Base-by-base conservation (phyloP, 2,113 vertebrate species). In the Cyanoderma ruficeps region DNA sequence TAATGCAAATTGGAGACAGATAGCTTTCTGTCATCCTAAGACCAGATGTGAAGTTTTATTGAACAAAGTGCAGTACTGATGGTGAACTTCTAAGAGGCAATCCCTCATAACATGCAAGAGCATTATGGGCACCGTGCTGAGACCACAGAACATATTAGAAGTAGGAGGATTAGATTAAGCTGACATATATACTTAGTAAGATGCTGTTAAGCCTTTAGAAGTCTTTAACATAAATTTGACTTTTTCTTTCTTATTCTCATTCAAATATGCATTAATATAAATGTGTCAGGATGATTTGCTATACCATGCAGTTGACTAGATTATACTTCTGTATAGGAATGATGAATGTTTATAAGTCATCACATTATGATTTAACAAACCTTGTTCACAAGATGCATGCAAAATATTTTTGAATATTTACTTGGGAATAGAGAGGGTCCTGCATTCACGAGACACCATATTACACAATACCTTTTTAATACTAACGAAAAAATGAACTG, bases 171-270 rank as follows among this genome's bases (percentile, higher is more conserved):
- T 97, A 96, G 91, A 82, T 95, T 97, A 97, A 97, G 95, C 94
- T 97, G 96, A 97, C 96, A 97, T 96, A 95, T 86, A 94, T 96
- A 96, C 93, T 97, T 97, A 97, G 93, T 97, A 97, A 92, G 89
- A 97, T 92, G 87, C 81, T 96, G 88, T 88, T 97, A 97, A 90
- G 90, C 88, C 75, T 94, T 95, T 96, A 95, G 95, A 97, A 96
- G 95, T 95, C 69, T 96, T 97, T 97, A 96, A 95, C 96, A 97
- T 97, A 97, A 96, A 97, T 97, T 97, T 97, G 83, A 76, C 95
- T 97, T 83, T 96, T 97, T 96, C 90, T 96, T 95, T 93, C 93
- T 81, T 91, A 89, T 92, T 94, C 90, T 96, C 60, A 97, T 96
- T 97, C 94, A 87, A 94, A 97, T 97, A 68, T 93, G 83, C 81